phyloP scores from a whole-genome alignment of 2,888 invertebrate genomes.

The Archips crataeganus region DNA sequence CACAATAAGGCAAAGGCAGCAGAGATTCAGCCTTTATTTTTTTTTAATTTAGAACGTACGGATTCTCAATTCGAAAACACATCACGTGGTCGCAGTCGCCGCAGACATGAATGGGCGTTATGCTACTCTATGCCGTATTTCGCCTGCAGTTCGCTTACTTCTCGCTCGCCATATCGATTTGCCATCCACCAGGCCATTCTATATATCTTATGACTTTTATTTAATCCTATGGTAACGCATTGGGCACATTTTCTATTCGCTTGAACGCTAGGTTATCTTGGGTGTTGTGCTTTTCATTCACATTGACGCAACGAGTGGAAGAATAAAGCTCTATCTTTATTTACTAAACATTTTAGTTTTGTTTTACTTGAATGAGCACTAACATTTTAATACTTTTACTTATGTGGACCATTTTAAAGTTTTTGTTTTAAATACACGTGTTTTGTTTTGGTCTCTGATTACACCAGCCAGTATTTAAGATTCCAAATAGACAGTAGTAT shows the following conservation, averaged over 20 bases:
- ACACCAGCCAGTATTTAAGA: neutral
- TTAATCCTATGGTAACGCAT: neutral
- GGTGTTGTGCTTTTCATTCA: neutral
- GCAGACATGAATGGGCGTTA: slow-evolving; percentile 79
- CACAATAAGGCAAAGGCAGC: neutral
- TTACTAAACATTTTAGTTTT: neutral
- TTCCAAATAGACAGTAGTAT: neutral
- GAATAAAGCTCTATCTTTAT: slow-evolving; percentile 1
- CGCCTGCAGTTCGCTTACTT: slow-evolving; percentile 80
- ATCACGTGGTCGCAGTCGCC: slow-evolving; percentile 59
- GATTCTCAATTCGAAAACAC: slow-evolving; percentile 35
- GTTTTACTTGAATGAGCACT: neutral
- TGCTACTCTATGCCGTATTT: slow-evolving; percentile 80
- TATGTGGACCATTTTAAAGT: no score
- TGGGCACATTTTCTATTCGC: neutral
- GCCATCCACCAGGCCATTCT: slow-evolving; percentile 50
- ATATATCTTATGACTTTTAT: slow-evolving; percentile 48
- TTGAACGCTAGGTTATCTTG: neutral
- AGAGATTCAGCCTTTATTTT: neutral
- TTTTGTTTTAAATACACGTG: neutral
- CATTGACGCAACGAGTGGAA: neutral
- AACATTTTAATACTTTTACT: neutral
- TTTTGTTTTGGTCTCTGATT: neutral
- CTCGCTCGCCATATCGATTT: slow-evolving; percentile 78
- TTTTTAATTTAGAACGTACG: slow-evolving; percentile 9